Conservation (phyloP, 2,797 vertebrate genomes). For the Chloroceryle amazona region DNA sequence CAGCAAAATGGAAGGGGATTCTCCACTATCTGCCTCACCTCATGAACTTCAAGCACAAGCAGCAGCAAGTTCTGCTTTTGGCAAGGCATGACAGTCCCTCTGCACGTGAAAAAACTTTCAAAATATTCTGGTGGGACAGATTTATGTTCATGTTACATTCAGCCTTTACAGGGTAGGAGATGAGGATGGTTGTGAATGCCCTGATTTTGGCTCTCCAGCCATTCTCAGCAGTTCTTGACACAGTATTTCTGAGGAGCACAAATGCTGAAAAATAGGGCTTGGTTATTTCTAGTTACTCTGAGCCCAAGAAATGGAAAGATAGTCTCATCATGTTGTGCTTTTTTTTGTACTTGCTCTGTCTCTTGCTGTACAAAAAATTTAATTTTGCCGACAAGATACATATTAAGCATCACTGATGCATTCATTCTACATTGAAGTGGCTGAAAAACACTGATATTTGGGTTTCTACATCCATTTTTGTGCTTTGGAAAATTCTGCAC, state of each 20-base stretch:
- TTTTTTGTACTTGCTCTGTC: neutral
- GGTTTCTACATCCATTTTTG: neutral
- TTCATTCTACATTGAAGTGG: neutral
- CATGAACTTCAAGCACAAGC: conserved; percentile 44
- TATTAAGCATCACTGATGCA: neutral
- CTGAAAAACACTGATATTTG: neutral
- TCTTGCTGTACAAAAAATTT: neutral
- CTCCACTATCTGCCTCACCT: conserved; percentile 33
- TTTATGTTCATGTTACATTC: neutral
- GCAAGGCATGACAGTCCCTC: neutral
- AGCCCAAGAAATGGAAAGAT: neutral
- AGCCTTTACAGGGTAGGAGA: neutral
- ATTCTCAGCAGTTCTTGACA: neutral
- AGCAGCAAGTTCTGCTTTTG: neutral
- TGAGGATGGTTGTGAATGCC: neutral
- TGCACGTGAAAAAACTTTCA: neutral
- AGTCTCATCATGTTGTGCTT: neutral
- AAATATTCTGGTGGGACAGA: neutral
- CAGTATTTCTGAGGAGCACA: neutral
- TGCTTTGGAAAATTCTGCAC: neutral
- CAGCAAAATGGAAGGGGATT: conserved; percentile 49
- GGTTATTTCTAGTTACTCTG: neutral
- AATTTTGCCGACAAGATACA: neutral
- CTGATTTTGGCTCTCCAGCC: neutral
- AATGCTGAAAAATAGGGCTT: neutral